Base-by-base conservation (phyloP, 2,888 invertebrate species). In the Caenorhabditis drosophilae region DNA sequence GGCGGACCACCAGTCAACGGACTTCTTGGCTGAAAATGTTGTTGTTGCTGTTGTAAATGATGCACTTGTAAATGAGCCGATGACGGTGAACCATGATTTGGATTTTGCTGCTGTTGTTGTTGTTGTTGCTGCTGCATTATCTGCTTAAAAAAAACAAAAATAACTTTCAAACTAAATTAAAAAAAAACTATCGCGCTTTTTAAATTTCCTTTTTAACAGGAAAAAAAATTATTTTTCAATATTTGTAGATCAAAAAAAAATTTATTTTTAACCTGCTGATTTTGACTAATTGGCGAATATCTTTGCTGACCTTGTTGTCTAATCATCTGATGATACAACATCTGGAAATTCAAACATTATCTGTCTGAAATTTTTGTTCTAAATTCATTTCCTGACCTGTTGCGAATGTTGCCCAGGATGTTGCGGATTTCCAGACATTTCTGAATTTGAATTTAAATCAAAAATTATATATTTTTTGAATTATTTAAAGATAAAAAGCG, bases 21-120 rank as follows among this genome's bases (percentile, higher is more conserved):
- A n/a, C 26, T 27, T 26, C 27, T 27, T 18, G 44, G 59, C 27
- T 36, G 49, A n/a, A n/a, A n/a, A 7, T 58, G 47, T 16, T 53
- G 48, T 22, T 50, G 54, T 20, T 44, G 35, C 27, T 57, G 56
- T 4, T 51, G 56, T 23, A 56, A 56, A 35, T 41, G 55, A 51
- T 41, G 61, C 55, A 62, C 52, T 15, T 51, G 52, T 12, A 62
- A 51, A 41, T 55, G 51, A 2, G 55, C 26, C 2, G 36, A 34
- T 4, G 45, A 42, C 31, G 62, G 56, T 11, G 56, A 56, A 6
- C 62, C 62, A 15, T 31, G 40, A 36, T 41, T 36, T 35, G 47
- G 47, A 7, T 35, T 46, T 40, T 55, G 61, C 7, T 49, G 48
- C 46, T 54, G 52, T 18, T 41, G 53, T 25, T 42, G 40, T 48